A percentile compares a stretch with the other conserved stretches of the same genome.
Conservation (phyloP, 2,888 invertebrate species). For the Drosophila setosimentum region DNA sequence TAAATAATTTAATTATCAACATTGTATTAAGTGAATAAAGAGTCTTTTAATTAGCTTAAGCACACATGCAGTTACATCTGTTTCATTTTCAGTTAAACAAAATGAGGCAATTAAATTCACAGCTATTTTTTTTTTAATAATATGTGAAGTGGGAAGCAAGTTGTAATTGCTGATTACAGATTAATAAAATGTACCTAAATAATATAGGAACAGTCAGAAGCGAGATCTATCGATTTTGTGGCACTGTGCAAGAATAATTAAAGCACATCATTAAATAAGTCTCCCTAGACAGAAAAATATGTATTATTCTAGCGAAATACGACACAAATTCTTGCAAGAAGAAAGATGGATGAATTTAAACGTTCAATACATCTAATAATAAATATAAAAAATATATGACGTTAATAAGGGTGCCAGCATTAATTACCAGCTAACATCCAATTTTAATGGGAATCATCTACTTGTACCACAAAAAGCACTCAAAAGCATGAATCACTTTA, state of each 20-base stretch:
- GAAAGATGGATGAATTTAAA: not conserved
- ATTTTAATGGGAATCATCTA: not conserved
- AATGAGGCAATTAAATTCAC: constrained; percentile 25
- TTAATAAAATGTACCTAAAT: not conserved
- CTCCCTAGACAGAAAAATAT: too few relatives aligned
- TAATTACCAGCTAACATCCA: not conserved
- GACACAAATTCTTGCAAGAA: not conserved
- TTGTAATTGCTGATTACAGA: not conserved
- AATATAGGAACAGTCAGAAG: not conserved
- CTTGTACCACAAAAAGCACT: not conserved
- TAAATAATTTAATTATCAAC: not conserved
- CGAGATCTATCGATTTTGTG: too few relatives aligned
- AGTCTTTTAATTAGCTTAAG: not conserved
- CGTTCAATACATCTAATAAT: not conserved
- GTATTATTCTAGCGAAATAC: too few relatives aligned
- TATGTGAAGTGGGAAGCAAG: not conserved
- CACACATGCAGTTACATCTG: constrained; percentile 6
- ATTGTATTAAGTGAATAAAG: not conserved
- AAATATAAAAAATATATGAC: not conserved
- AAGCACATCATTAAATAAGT: too few relatives aligned
- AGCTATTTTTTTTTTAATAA: constrained; percentile 9
- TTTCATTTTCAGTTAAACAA: constrained; percentile 19
- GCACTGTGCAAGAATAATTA: too few relatives aligned
- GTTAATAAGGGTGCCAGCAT: constrained; percentile 24
- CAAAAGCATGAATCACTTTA: not conserved